Evolutionary conservation across 2,113 vertebrate genomes (phyloP).

Genomic region (Pavo muticus): DNA sequence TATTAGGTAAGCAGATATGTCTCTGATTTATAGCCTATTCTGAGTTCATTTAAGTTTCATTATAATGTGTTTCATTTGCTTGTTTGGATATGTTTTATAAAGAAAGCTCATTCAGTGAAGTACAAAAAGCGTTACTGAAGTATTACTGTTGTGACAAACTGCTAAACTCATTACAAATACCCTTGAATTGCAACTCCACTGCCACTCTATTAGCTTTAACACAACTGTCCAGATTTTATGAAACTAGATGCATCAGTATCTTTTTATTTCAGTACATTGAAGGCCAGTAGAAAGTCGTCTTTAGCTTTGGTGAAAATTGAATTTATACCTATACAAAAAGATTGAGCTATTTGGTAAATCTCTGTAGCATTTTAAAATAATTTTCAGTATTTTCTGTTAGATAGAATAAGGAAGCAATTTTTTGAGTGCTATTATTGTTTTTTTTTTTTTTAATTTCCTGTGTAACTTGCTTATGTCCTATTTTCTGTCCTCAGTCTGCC

Average conservation of each 20-base stretch:
- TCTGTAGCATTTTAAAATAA: not conserved
- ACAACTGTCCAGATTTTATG: not conserved
- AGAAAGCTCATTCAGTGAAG: not conserved
- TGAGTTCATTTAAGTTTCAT: not conserved
- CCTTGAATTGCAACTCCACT: not conserved
- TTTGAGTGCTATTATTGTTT: not conserved
- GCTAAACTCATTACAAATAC: not conserved
- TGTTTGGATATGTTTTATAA: not conserved
- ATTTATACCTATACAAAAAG: not conserved
- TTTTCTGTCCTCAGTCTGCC: not conserved
- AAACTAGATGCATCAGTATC: not conserved
- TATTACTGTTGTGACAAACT: slow-evolving; percentile 2
- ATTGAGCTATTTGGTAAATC: not conserved
- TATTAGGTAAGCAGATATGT: not conserved
- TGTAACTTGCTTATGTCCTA: not conserved
- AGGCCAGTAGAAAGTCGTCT: not conserved
- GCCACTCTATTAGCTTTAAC: not conserved
- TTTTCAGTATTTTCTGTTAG: not conserved
- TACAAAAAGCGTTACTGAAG: not conserved
- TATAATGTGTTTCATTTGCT: not conserved
- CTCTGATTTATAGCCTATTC: not conserved
- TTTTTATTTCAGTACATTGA: not conserved
- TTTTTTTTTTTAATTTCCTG: not conserved
- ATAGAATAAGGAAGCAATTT: not conserved
- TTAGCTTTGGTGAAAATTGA: not conserved